These are phyloP conservation scores for Suricata suricatta DNA, from an alignment of 2,113 vertebrate species.

Conservation along the genomic window DNA sequence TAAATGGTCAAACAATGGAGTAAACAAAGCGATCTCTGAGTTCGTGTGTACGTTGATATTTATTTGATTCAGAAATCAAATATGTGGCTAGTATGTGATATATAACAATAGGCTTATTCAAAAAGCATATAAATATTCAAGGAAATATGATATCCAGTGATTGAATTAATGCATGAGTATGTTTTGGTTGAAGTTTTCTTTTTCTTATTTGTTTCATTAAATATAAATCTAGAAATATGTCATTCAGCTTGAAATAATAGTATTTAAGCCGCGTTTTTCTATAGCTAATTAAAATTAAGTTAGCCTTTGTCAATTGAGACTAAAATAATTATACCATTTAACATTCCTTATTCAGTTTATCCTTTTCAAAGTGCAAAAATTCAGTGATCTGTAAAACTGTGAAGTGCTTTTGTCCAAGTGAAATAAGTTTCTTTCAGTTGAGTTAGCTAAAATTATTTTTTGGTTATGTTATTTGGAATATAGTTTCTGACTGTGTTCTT, in stretches of 20 bases:
- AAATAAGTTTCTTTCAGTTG: constrained; percentile 30
- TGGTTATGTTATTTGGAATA: constrained; percentile 31
- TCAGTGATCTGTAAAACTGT: constrained; percentile 52
- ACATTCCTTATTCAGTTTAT: constrained; percentile 7
- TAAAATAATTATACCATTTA: constrained; percentile 41
- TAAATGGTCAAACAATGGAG: neutral
- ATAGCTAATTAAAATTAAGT: constrained; percentile 56
- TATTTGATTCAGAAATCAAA: constrained; percentile 38
- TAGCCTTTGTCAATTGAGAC: constrained; percentile 27
- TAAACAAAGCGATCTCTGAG: neutral
- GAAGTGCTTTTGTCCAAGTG: constrained; percentile 30
- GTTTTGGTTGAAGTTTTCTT: constrained; percentile 14
- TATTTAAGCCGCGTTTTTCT: constrained; percentile 21
- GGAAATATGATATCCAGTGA: neutral
- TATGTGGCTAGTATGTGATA: neutral
- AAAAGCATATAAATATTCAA: constrained; percentile 25
- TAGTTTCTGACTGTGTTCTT: constrained; percentile 23
- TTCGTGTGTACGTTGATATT: neutral
- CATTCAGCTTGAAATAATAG: constrained; percentile 42
- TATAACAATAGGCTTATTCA: neutral
- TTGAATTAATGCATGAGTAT: neutral
- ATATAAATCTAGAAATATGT: constrained; percentile 36
- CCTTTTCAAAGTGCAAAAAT: constrained; percentile 54
- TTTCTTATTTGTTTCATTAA: constrained; percentile 48
- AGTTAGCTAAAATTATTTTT: constrained; percentile 60